These are phyloP conservation scores for Ambastaia sidthimunki DNA, from an alignment of 2,797 vertebrate genomes.

Conservation along the genomic window DNA sequence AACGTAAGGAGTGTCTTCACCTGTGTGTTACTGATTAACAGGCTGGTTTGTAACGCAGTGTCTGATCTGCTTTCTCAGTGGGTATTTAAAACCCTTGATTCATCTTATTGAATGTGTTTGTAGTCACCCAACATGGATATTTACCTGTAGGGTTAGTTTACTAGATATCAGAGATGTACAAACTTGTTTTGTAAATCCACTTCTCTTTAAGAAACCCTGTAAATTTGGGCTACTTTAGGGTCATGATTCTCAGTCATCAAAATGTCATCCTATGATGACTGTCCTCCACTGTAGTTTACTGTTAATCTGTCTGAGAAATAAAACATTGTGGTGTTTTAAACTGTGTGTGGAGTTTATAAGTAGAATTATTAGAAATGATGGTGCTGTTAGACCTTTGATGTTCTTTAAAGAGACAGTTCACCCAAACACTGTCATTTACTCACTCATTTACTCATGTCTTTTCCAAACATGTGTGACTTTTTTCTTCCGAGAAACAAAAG, in stretches of 20 bases:
- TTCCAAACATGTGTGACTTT: too few species aligned
- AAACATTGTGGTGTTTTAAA: background rate
- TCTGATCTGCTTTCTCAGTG: constrained; percentile 46
- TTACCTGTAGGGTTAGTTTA: background rate
- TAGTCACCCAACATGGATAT: background rate
- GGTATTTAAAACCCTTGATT: constrained; percentile 37
- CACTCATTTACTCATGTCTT: too few species aligned
- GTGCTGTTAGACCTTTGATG: background rate
- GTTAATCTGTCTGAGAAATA: background rate
- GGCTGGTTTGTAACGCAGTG: constrained; percentile 23
- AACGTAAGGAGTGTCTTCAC: constrained; percentile 4
- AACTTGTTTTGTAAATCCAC: too few species aligned
- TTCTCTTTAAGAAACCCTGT: too few species aligned
- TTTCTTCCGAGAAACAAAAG: too few species aligned
- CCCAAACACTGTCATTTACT: too few species aligned
- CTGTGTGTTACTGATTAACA: constrained; percentile 25
- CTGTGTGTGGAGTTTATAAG: background rate
- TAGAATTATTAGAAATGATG: background rate
- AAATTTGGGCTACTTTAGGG: too few species aligned
- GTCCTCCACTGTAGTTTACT: too few species aligned
- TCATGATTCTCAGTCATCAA: too few species aligned
- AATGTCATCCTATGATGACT: too few species aligned
- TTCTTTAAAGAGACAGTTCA: background rate
- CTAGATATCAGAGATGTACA: background rate
- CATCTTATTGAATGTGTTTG: background rate